phyloP scores from a whole-genome alignment of 2,797 vertebrate species.

The Channallabes apus region DNA sequence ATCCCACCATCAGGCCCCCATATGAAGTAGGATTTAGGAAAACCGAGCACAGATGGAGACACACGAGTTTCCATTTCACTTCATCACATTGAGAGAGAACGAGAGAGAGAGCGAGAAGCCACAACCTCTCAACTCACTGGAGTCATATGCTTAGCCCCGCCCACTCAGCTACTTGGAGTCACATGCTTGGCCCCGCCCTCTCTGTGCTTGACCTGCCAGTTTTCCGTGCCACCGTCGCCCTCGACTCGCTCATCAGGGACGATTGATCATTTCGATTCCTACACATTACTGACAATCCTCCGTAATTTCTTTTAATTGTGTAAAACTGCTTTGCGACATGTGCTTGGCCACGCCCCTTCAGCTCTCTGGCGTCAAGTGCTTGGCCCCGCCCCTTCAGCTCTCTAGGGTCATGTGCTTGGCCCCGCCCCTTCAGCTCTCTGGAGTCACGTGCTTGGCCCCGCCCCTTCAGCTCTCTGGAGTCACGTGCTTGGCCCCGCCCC shows the following conservation, averaged over 20 bases:
- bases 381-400: neutral
- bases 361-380: neutral
- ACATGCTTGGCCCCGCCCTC: neutral
- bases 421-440: neutral
- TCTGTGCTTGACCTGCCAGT: too few species aligned
- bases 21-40: constrained; percentile 14
- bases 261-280: too few species aligned
- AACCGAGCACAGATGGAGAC: constrained; percentile 14
- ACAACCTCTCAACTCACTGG: neutral
- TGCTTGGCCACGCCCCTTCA: neutral
- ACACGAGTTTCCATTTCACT: constrained; percentile 9
- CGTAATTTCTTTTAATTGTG: too few species aligned
- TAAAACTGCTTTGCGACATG: too few species aligned
- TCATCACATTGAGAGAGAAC: neutral
- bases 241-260: too few species aligned
- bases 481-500: neutral
- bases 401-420: neutral
- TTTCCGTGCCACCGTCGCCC: too few species aligned
- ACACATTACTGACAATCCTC: too few species aligned
- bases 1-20: constrained; percentile 9
- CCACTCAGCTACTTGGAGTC: neutral
- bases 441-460: neutral
- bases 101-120: neutral
- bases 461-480: neutral
- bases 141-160: neutral